phyloP scores from a whole-genome alignment of 2,113 vertebrate species.

The Nycticorax nycticorax region DNA sequence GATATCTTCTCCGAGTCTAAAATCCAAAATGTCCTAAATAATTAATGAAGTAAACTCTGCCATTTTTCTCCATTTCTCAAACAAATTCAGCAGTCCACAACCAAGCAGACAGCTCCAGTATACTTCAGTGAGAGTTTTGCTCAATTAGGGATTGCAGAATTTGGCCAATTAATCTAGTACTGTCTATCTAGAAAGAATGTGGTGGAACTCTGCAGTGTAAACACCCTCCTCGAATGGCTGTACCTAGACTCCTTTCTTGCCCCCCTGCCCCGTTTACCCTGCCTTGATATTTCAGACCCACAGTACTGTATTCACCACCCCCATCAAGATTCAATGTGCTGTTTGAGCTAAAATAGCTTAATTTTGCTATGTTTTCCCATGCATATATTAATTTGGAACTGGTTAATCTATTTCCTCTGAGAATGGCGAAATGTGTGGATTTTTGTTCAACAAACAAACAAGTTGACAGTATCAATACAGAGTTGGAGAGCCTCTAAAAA shows the following conservation, averaged over 20 bases:
- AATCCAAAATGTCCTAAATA: not conserved
- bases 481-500: conserved; percentile 54
- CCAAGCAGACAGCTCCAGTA: not conserved
- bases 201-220: not conserved
- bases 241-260: not conserved
- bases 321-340: not conserved
- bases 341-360: not conserved
- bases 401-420: not conserved
- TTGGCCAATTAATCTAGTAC: not conserved
- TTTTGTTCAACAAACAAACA: conserved; percentile 49
- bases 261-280: not conserved
- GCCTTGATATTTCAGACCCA: conserved; percentile 3
- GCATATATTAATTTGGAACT: not conserved
- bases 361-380: not conserved
- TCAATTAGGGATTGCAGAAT: not conserved
- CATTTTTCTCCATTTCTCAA: not conserved
- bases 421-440: not conserved
- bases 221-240: not conserved
- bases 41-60: not conserved
- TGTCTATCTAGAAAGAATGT: not conserved
- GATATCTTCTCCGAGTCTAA: not conserved
- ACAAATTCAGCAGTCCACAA: not conserved
- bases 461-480: conserved; percentile 55
- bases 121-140: not conserved
- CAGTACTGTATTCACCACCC: not conserved